phyloP scores from a whole-genome alignment of 2,888 invertebrate genomes.

The Caenorhabditis auriculariae region DNA sequence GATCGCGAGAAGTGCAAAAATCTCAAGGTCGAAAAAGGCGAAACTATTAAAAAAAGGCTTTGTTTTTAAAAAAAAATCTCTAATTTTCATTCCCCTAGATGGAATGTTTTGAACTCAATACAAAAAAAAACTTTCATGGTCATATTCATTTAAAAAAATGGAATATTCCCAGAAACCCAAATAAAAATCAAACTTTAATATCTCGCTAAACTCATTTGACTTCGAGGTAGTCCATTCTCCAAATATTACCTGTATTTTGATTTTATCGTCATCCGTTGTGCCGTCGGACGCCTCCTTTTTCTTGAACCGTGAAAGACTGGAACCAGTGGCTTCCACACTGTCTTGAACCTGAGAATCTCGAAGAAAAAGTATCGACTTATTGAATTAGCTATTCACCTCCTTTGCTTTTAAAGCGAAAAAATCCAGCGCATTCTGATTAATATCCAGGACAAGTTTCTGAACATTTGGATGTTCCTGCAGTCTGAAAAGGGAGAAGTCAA shows the following conservation, averaged over 20 bases:
- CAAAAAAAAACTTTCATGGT: neutral
- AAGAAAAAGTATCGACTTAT: neutral
- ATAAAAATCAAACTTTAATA: no score
- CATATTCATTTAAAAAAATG: neutral
- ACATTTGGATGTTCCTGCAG: conserved; percentile 11
- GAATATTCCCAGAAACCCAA: no score
- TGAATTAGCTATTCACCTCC: conserved; percentile 10
- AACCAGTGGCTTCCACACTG: conserved; percentile 56
- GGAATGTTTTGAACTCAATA: no score
- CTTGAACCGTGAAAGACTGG: conserved; percentile 54
- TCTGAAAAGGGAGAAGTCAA: conserved; percentile 5
- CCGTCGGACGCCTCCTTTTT: conserved; percentile 31
- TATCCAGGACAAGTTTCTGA: conserved; percentile 8
- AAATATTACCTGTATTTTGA: conserved; percentile 46
- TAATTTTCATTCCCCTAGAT: no score
- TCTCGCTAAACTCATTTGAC: no score
- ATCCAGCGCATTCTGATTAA: conserved; percentile 4
- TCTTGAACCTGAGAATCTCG: conserved; percentile 46
- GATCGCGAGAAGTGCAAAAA: no score
- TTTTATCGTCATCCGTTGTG: conserved; percentile 53
- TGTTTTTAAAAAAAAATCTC: no score
- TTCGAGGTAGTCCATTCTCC: no score
- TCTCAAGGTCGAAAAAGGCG: no score
- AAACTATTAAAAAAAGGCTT: no score
- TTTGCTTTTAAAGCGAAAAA: conserved; percentile 24